Base-by-base conservation (phyloP, 1,140 invertebrate genomes). In the Papilio helenus region DNA sequence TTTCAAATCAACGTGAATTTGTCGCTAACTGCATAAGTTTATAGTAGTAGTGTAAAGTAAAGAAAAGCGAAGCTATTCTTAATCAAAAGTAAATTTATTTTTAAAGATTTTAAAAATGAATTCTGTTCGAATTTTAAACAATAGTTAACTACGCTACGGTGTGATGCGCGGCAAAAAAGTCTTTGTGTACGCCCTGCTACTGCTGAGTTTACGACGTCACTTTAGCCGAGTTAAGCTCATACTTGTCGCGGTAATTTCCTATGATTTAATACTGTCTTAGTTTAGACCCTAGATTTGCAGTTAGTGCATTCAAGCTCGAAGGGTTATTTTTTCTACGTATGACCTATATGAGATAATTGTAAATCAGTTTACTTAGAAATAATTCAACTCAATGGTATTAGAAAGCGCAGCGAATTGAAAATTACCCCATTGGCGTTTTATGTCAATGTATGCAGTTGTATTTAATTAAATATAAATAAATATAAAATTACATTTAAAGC, bases 201-300 rank as follows among this genome's bases (percentile, higher is more conserved):
- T 20, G 42, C 39, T 49, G 55, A 58, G 20, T 73, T 80, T 80
- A 51, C 51, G 79, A 80, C 68, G 71, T 74, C 68, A 80, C 34
- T 74, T 76, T 79, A 83, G 80, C 80, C 80, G 73, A 79, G 80
- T 83, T 73, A 83, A 81, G 82, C 74, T 83, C 51, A 55, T 73
- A 77, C 82, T 79, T 78, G 55, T 77, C 49, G 76, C 39, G 76
- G 76, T 65, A 77, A 65, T 77, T 77, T 77, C 58, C 34, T 61
- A 65, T 65, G 76, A 77, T 77, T 65, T 77, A 77, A 77, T 77
- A 77, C 74, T 65, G 76, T 65, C 76, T 77, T 65, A 77, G 34
- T 77, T 65, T 58, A 65, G 58, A 77, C 10, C 58, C 51, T 61
- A 29, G 34, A 26, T 77, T 44, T 77, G 72, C 23, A 42, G 42